Base-by-base conservation (phyloP, 2,888 invertebrate genomes). In the Lithophane semibrunnea region DNA sequence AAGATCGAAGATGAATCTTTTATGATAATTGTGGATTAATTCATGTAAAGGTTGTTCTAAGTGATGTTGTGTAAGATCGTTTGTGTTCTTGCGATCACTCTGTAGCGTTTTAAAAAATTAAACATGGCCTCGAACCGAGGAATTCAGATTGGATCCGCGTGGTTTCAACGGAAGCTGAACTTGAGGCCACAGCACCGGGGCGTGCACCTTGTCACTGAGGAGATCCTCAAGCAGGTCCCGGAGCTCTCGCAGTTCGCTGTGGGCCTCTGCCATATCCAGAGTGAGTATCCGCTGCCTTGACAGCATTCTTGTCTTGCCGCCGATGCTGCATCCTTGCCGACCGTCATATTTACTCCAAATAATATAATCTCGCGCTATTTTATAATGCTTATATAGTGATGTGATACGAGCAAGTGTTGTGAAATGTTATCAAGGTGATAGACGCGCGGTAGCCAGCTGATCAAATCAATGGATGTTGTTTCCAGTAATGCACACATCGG, bases 121-220 rank as follows among this genome's bases (percentile, higher is more conserved):
- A 98, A 97, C 97, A 98, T 98, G 98, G 98, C 98, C 97, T 98
- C 98, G 97, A 98, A 98, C 97, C 97, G 98, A 97, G 99, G 98
- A 96, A 98, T 99, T 97, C 99, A 99, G 97, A 98, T 98, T 95
- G 99, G 99, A 97, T 98, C 99, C 96, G 99, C 99, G 97, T 99
- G 99, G 99, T 99, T 99, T 97, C 99, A 99, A 97, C 98, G 98
- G 97, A 99, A 99, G 97, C 98, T 99, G 95, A 99, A 99, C 97
- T 97, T 99, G 96, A 97, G 99, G 96, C 99, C 99, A 92, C 99
- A 99, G 97, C 99, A 99, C 97, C 97, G 99, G 94, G 99, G 99
- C 93, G 99, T 99, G 94, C 99, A 99, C 97, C 97, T 99, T 92
- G 99, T 99, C 92, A 99, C 99, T 88, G 99, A 99, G 96, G 99